A percentile compares a stretch with the other conserved stretches of the same genome.
phyloP scores from a whole-genome alignment of 2,888 invertebrate genomes.

The Panzeria rudis region DNA sequence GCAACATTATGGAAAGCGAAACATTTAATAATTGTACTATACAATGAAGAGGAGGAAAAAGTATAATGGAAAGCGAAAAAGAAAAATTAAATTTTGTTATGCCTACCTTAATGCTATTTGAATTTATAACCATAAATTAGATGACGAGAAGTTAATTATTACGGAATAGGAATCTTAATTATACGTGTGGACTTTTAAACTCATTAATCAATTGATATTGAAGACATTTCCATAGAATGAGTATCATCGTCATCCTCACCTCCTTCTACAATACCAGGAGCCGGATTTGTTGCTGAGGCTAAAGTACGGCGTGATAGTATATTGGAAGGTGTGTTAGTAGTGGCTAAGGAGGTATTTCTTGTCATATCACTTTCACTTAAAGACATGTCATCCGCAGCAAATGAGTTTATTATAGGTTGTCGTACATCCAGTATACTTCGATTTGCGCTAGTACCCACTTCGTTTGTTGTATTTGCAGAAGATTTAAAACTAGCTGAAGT shows the following conservation, averaged over 20 bases:
- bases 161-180: not conserved
- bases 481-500: constrained; percentile 47
- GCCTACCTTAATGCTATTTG: constrained; percentile 27
- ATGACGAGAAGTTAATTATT: constrained; percentile 2
- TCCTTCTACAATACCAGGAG: constrained; percentile 45
- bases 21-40: no score
- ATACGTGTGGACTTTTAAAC: not conserved
- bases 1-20: no score
- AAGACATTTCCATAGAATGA: constrained; percentile 81
- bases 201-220: constrained; percentile 80
- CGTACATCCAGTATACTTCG: constrained; percentile 15
- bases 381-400: constrained; percentile 66
- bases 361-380: constrained; percentile 73
- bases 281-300: constrained; percentile 52
- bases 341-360: constrained; percentile 51
- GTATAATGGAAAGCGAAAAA: not conserved
- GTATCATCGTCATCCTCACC: constrained; percentile 74
- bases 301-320: constrained; percentile 42
- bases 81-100: not conserved
- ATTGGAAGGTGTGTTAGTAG: constrained; percentile 61
- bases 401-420: constrained; percentile 25
- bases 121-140: not conserved
- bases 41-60: no score
- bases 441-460: constrained; percentile 48
- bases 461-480: constrained; percentile 56